phyloP scores from a whole-genome alignment of 35 echinoderm and acorn worm species.

The Ptychodera flava region DNA sequence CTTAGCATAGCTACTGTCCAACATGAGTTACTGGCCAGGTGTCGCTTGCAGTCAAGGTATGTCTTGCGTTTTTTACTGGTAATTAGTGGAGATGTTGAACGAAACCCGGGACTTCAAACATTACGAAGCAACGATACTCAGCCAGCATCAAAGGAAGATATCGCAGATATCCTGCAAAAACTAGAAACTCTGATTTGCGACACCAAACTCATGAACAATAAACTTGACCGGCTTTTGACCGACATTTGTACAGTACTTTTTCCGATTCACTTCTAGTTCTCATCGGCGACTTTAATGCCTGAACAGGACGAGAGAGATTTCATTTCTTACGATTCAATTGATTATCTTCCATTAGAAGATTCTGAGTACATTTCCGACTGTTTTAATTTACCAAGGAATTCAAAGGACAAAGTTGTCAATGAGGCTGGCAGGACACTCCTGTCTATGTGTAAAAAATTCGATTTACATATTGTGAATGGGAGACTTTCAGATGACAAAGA shows the following conservation, averaged over 20 bases:
- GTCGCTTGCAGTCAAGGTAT: too few species aligned
- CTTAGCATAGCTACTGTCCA: too few species aligned
- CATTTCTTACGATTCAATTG: neutral
- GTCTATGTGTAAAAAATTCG: neutral
- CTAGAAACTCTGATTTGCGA: too few species aligned
- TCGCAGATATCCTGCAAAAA: too few species aligned
- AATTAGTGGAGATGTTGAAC: too few species aligned
- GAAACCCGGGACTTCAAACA: too few species aligned
- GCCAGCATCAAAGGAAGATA: too few species aligned
- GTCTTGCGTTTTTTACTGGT: too few species aligned
- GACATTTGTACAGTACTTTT: neutral
- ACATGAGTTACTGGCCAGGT: too few species aligned
- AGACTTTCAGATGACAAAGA: neutral
- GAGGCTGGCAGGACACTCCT: neutral
- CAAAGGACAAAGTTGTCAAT: neutral
- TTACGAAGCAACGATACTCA: too few species aligned
- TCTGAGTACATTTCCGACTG: neutral
- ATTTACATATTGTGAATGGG: neutral
- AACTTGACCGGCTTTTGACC: too few species aligned
- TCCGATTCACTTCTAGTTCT: neutral
- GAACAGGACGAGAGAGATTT: neutral
- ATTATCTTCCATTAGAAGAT: neutral
- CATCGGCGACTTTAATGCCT: neutral
- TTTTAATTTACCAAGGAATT: neutral
- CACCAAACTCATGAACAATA: too few species aligned